These are phyloP conservation scores for Drosophila tani DNA, from an alignment of 1,140 invertebrate genomes.

Conservation along the genomic window DNA sequence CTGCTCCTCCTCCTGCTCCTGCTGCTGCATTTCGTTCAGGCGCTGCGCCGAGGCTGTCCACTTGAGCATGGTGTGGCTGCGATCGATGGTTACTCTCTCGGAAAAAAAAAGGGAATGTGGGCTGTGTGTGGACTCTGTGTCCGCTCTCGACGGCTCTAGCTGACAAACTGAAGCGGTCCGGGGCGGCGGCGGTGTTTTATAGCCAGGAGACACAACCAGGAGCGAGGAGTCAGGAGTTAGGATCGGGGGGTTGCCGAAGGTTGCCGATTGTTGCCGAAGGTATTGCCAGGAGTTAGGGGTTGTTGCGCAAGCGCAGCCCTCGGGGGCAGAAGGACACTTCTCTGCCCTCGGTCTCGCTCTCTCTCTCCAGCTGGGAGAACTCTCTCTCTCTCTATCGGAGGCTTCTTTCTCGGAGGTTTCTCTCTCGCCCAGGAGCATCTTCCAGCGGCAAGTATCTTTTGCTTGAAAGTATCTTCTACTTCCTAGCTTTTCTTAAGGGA, in stretches of 20 bases:
- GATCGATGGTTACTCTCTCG: background rate
- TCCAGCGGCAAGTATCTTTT: too few relatives aligned
- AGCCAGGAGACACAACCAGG: slow-evolving; percentile 16
- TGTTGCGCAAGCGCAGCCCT: slow-evolving; percentile 76
- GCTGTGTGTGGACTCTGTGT: slow-evolving; percentile 18
- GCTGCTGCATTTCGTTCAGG: slow-evolving; percentile 41
- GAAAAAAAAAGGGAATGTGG: slow-evolving; percentile 18
- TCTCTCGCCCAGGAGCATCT: slow-evolving; percentile 4
- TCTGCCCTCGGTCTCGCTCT: slow-evolving; percentile 2
- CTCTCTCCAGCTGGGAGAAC: background rate
- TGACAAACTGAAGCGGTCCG: slow-evolving; percentile 80
- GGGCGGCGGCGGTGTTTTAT: slow-evolving; percentile 61
- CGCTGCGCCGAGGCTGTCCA: slow-evolving; percentile 76
- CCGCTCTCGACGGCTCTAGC: slow-evolving; percentile 67
- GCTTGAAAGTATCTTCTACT: background rate
- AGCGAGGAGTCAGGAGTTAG: background rate
- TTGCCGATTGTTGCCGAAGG: slow-evolving; percentile 1
- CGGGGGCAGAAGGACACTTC: slow-evolving; percentile 15
- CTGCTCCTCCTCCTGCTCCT: background rate
- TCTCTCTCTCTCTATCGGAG: background rate
- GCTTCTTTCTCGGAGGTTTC: too few relatives aligned
- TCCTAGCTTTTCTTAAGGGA: background rate
- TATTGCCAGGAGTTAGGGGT: slow-evolving; percentile 50
- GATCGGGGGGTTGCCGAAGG: background rate
- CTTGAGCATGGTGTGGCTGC: slow-evolving; percentile 65